Evolutionary conservation across 2,113 vertebrate genomes (phyloP).

Genomic region (Murina feae): DNA sequence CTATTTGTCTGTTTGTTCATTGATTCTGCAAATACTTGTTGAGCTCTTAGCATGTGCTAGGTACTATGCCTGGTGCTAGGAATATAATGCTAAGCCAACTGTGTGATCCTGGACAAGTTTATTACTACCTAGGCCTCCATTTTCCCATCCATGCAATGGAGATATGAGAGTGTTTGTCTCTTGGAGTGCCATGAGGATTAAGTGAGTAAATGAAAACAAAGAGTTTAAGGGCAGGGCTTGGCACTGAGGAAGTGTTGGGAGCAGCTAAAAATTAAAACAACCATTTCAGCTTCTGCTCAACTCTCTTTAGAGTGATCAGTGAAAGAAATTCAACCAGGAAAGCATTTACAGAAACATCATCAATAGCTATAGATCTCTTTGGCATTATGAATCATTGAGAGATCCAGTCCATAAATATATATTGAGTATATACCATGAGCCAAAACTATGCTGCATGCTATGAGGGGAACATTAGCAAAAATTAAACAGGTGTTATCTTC

Average conservation of each 20-base stretch:
- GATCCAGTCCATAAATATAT: not conserved
- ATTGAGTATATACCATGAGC: not conserved
- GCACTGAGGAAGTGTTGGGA: not conserved
- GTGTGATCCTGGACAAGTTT: not conserved
- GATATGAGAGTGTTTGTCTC: fast-evolving
- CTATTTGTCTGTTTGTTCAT: not conserved
- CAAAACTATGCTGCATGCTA: not conserved
- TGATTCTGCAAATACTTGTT: not conserved
- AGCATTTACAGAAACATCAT: not conserved
- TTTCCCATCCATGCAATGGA: not conserved
- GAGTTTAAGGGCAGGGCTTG: not conserved
- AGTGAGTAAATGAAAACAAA: not conserved
- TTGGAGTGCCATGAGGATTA: not conserved
- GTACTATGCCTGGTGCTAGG: fast-evolving
- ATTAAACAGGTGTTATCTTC: not conserved
- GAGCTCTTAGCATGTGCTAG: not conserved
- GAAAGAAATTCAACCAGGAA: not conserved
- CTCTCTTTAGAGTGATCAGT: not conserved
- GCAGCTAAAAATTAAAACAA: not conserved
- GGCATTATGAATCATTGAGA: not conserved
- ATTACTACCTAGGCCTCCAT: not conserved
- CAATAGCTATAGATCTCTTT: not conserved
- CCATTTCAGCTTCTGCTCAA: not conserved
- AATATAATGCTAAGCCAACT: not conserved
- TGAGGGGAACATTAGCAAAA: not conserved